phyloP scores from a whole-genome alignment of 2,797 vertebrate species.

The Lycodopsis pacificus region DNA sequence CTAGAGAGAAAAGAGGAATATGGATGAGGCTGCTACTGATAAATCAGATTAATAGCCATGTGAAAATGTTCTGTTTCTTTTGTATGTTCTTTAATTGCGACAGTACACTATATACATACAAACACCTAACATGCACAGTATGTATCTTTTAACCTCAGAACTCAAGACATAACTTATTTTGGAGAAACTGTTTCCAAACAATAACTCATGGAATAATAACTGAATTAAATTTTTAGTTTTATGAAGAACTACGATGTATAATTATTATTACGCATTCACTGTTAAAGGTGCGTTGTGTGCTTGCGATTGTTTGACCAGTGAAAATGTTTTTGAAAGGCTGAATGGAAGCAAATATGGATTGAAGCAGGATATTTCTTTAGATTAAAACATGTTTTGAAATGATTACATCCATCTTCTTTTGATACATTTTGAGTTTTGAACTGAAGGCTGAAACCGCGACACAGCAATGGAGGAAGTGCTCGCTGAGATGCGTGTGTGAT shows the following conservation, averaged over 20 bases:
- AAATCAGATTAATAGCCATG: neutral
- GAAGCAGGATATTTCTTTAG: too few species aligned
- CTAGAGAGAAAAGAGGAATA: constrained; percentile 68
- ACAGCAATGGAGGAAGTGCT: neutral
- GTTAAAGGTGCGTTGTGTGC: too few species aligned
- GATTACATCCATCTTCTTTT: neutral
- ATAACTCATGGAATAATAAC: neutral
- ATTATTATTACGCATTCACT: too few species aligned
- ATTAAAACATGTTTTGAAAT: neutral
- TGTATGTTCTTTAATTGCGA: neutral
- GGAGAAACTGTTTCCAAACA: constrained; percentile 7
- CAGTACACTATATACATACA: neutral
- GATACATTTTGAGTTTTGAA: neutral
- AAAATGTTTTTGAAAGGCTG: too few species aligned
- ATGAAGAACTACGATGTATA: neutral
- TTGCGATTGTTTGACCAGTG: too few species aligned
- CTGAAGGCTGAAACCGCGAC: neutral
- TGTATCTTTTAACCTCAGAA: neutral
- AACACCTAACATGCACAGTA: neutral
- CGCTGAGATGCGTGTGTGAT: neutral
- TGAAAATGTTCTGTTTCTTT: neutral
- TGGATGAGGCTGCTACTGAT: neutral
- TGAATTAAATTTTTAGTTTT: neutral
- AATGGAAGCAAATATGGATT: too few species aligned
- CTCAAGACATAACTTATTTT: neutral